Base-by-base conservation (phyloP, 2,888 invertebrate species). In the Amphipyra berbera region DNA sequence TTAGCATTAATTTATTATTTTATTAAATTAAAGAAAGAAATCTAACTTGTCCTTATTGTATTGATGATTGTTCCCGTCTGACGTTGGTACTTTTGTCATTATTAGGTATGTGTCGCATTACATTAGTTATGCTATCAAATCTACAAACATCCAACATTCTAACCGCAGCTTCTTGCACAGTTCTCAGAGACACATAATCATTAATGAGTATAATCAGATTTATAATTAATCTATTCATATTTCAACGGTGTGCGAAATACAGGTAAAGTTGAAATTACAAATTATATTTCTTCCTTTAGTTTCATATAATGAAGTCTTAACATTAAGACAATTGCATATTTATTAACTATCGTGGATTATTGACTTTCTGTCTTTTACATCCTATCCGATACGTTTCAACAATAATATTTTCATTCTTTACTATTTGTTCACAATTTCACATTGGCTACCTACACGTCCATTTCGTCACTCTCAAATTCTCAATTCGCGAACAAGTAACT, bases 381-480 rank as follows among this genome's bases (percentile, higher is more conserved):
- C 81, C 82, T 90, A 86, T 84, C 80, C 81, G 82, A 87, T 88
- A 90, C 86, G 83, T 82, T 89, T 89, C 89, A 93, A 94, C 93
- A 92, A 91, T 89, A 94, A 93, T 92, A 93, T 91, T 90, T 76
- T 88, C 85, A 84, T 87, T 87, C 82, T 84, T 88, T 85, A 84
- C 82, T 88, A 86, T 81, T 82, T 85, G 88, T 90, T 88, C 91
- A 93, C 90, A 92, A 88, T 85, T 90, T 90, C 90, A 91, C 93
- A 91, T 89, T 88, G 83, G 86, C 91, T 93, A 92, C 84, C 90
- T 92, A 92, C 84, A 86, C 86, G 85, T 86, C 82, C 82, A 73
- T 84, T 79, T 83, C 85, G 86, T 87, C 88, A 87, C 86, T 85
- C 78, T 71, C 61, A 62, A 48, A 62, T 55, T 68, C 59, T 79